These are phyloP conservation scores for Galaxea fascicularis DNA, from an alignment of 92 coral and sea anemone species.

Conservation along the genomic window DNA sequence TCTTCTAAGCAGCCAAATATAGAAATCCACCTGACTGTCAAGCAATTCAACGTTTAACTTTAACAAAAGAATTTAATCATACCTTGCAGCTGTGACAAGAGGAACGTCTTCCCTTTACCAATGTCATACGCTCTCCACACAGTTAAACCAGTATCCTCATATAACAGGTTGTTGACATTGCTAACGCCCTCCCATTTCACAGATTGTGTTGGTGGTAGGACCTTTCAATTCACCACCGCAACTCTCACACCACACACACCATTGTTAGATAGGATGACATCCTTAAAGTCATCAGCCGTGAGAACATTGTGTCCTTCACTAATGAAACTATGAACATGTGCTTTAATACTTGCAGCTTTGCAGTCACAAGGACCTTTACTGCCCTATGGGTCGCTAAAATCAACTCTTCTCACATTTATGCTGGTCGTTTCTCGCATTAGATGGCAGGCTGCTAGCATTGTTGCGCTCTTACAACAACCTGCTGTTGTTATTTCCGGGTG, in stretches of 20 bases:
- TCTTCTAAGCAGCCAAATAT: conserved; percentile 2
- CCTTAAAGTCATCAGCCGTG: conserved; percentile 53
- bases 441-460: conserved; percentile 47
- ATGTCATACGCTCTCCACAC: conserved; percentile 69
- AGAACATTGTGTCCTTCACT: conserved; percentile 63
- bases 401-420: conserved; percentile 19
- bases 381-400: too few species aligned
- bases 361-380: conserved; percentile 67
- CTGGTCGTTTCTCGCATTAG: conserved; percentile 42
- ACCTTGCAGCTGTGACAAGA: conserved; percentile 57
- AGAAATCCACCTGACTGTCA: conserved; percentile 5
- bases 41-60: not conserved
- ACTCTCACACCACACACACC: conserved; percentile 72
- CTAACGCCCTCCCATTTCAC: conserved; percentile 55
- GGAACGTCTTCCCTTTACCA: conserved; percentile 61
- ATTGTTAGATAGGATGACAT: conserved; percentile 60
- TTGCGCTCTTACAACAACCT: conserved; percentile 57
- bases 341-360: conserved; percentile 68
- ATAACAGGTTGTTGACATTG: conserved; percentile 53
- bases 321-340: conserved; percentile 57
- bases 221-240: conserved; percentile 39
- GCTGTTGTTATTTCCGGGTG: conserved; percentile 32
- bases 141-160: conserved; percentile 33
- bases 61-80: not conserved
- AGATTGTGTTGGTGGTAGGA: conserved; percentile 1